Evolutionary conservation across 2,888 invertebrate species (phyloP).

Genomic region (Xanthia togata): DNA sequence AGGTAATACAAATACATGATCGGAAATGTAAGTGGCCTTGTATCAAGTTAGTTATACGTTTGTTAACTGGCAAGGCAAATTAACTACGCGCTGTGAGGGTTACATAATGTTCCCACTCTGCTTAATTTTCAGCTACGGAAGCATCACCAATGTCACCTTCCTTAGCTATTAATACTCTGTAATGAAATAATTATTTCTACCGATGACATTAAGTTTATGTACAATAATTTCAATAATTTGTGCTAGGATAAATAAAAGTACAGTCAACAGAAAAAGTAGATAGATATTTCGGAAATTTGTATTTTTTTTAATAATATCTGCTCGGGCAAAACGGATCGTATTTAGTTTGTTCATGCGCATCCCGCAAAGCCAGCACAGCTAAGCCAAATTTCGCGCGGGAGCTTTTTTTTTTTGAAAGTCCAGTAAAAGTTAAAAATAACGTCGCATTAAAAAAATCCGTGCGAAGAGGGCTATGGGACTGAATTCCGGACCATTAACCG

Average conservation of each 20-base stretch:
- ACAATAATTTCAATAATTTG: background rate
- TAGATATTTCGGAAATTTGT: background rate
- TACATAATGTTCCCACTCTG: constrained; percentile 63
- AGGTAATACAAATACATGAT: background rate
- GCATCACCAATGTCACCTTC: constrained; percentile 83
- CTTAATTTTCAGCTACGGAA: constrained; percentile 80
- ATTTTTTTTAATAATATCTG: background rate
- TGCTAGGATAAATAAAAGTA: constrained; percentile 2
- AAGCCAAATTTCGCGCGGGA: background rate
- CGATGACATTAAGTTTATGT: constrained; percentile 12
- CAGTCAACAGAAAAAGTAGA: background rate
- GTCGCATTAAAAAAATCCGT: background rate
- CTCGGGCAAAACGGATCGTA: background rate
- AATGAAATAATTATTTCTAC: constrained; percentile 19
- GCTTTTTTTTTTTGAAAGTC: background rate
- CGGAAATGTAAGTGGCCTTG: background rate
- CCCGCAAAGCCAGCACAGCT: no score
- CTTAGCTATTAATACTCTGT: constrained; percentile 75
- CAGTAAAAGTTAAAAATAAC: background rate
- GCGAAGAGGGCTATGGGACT: background rate
- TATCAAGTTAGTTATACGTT: background rate
- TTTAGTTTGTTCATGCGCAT: background rate
- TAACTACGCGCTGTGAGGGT: constrained; percentile 18
- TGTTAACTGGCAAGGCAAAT: background rate
- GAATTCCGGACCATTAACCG: constrained; percentile 8